Conservation (phyloP, 2,113 vertebrate species). For the Neomonachus schauinslandi region DNA sequence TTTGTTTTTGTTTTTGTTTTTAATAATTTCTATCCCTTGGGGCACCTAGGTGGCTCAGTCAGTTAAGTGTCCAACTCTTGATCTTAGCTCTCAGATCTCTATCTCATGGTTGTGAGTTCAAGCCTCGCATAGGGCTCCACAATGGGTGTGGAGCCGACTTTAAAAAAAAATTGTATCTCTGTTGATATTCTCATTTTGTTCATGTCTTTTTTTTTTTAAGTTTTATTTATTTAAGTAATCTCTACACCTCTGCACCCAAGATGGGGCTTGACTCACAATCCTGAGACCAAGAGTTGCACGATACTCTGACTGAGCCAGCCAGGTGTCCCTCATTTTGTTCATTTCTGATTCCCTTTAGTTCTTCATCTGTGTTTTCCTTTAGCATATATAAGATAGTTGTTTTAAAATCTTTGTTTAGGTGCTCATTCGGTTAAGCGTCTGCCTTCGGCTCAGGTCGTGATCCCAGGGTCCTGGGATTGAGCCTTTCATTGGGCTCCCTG, state of each 20-base stretch:
- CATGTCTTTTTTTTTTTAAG: too few relatives aligned
- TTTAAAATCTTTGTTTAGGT: not conserved
- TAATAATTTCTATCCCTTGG: not conserved
- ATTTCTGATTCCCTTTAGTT: not conserved
- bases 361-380: not conserved
- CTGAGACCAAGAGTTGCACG: too few relatives aligned
- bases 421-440: not conserved
- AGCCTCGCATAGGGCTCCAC: not conserved
- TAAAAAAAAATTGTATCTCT: too few relatives aligned
- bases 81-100: not conserved
- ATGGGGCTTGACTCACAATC: too few relatives aligned
- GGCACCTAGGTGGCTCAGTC: not conserved
- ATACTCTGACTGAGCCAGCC: too few relatives aligned
- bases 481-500: not conserved
- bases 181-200: too few relatives aligned
- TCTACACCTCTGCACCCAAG: too few relatives aligned
- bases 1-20: not conserved
- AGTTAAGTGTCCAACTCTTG: not conserved
- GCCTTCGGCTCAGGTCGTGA: not conserved
- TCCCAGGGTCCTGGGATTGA: not conserved
- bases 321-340: not conserved
- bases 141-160: too few relatives aligned
- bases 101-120: not conserved
- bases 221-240: too few relatives aligned
- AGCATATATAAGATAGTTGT: not conserved